These are phyloP conservation scores for Stramonita haemastoma DNA, from an alignment of 2,888 invertebrate species.

Conservation along the genomic window DNA sequence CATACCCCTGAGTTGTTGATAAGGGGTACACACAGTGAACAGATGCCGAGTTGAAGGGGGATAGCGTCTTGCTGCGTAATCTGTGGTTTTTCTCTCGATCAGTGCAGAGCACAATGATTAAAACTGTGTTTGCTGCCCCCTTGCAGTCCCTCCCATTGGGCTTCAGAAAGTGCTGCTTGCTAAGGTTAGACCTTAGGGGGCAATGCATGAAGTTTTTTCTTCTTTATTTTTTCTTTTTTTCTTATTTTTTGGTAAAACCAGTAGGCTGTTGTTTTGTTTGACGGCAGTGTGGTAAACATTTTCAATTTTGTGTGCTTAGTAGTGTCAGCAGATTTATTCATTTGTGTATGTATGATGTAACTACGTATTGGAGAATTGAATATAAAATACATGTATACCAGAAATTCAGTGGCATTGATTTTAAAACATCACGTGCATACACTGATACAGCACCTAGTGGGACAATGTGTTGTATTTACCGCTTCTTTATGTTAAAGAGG, in stretches of 20 bases:
- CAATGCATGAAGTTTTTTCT: not conserved
- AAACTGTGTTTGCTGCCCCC: slow-evolving; percentile 41
- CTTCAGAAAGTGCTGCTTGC: slow-evolving; percentile 40
- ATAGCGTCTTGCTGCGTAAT: not conserved
- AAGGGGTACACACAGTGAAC: not conserved
- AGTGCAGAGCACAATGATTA: slow-evolving; percentile 32
- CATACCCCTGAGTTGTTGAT: not conserved
- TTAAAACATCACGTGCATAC: too few species aligned
- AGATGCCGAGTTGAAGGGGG: not conserved
- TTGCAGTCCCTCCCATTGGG: slow-evolving; percentile 35
- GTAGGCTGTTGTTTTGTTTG: not conserved
- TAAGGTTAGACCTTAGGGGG: slow-evolving; percentile 23
- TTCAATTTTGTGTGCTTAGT: too few species aligned
- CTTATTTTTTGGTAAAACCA: not conserved
- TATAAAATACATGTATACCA: too few species aligned
- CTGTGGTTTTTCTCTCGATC: not conserved
- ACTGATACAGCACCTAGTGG: too few species aligned
- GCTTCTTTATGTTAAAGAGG: too few species aligned
- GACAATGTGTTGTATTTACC: too few species aligned
- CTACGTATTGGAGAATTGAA: too few species aligned
- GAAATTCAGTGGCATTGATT: too few species aligned
- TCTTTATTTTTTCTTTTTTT: not conserved
- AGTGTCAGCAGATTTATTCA: too few species aligned
- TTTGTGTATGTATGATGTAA: too few species aligned
- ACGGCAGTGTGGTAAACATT: too few species aligned